Evolutionary conservation across 2,888 invertebrate species (phyloP).

Genomic region (Tipula helvola): DNA sequence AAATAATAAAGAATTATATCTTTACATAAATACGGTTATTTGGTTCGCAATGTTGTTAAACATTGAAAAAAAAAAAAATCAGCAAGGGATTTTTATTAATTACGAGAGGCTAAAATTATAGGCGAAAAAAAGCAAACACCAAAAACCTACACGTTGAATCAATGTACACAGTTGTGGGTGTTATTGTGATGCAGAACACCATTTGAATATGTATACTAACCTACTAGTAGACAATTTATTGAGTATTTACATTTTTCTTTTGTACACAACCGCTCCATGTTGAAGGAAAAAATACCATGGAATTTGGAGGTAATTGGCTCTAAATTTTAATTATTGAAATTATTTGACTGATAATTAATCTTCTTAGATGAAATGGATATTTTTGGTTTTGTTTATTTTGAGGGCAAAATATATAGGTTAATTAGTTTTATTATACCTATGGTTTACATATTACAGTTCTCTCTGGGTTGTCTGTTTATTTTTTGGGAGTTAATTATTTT

Average conservation of each 20-base stretch:
- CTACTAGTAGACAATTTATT: neutral
- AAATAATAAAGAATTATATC: neutral
- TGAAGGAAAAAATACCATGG: neutral
- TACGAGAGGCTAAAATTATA: neutral
- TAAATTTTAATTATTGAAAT: slow-evolving; percentile 4
- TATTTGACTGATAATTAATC: neutral
- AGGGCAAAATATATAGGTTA: neutral
- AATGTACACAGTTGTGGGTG: neutral
- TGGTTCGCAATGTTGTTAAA: neutral
- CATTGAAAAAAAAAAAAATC: neutral
- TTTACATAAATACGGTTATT: neutral
- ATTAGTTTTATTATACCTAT: neutral
- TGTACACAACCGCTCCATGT: neutral
- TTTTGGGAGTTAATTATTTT: neutral
- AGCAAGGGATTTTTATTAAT: slow-evolving; percentile 4
- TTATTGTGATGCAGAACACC: neutral
- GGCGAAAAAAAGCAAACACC: neutral
- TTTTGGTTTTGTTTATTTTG: neutral
- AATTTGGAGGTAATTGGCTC: neutral
- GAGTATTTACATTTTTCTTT: neutral
- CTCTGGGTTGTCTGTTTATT: neutral
- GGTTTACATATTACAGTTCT: neutral
- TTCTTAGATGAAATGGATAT: neutral
- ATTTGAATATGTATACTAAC: neutral
- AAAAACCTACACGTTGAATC: neutral